Evolutionary conservation across 2,888 invertebrate species (phyloP), one percentile per base, ranked within the genome.

Genomic region (Andrena dorsata): DNA sequence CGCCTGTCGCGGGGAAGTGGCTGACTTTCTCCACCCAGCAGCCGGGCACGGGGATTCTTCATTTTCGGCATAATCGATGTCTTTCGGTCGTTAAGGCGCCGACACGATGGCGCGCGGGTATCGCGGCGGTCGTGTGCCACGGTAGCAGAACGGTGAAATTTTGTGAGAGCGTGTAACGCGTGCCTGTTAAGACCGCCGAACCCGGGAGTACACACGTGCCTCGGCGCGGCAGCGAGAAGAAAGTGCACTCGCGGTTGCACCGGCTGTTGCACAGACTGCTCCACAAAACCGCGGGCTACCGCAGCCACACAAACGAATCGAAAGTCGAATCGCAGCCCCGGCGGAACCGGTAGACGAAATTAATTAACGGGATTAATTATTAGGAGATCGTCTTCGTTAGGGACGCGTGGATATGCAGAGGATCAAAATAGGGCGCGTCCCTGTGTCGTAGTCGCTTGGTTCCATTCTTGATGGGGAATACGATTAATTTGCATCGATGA

Each of bases 211-310:
- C 83, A 87, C 87, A 77, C 85, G 86, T 81, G 85, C 76, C 66
- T 47, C 53, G 32, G 81, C 69, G 61, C 78, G 28, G 64, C 70
- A 84, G 65, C 80, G 82, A 87, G 87, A 86, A 87, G 86, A 86
- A 86, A 86, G 86, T 86, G 87, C 88, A 76, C 82, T 85, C 83
- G 86, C 83, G 86, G 86, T 88, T 68, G 83, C 88, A 87, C 86
- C 88, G 86, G 87, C 87, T 85, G 86, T 83, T 86, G 85, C 86
- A 87, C 85, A 86, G 80, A 87, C 86, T 87, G 86, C 83, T 87
- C 86, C 86, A 85, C 83, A 87, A 87, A 87, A 85, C 88, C 86
- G 69, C 86, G 79, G 77, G 75, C 82, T 80, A 84, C 84, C 78
- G 81, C 78, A 68, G 85, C 72, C 80, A 68, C 84, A 70, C 84